A percentile compares a stretch with the other conserved stretches of the same genome.
phyloP scores from a whole-genome alignment of 2,888 invertebrate species.

The Monopis laevigella region DNA sequence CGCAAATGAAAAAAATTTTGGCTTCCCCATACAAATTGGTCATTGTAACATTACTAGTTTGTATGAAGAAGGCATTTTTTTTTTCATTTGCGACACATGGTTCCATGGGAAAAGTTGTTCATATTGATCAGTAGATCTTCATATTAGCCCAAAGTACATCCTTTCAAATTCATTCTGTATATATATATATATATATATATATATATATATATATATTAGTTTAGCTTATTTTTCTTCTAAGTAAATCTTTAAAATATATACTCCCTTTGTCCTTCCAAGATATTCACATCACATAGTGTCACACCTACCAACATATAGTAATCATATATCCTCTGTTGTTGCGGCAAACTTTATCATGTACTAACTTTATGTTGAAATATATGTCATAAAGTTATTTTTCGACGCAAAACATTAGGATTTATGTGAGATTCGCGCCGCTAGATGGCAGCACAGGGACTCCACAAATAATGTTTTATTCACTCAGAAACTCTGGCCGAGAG shows the following conservation, averaged over 20 bases:
- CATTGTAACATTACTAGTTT: no score
- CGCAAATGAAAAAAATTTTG: no score
- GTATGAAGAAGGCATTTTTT: no score
- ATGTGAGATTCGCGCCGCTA: conserved; percentile 7
- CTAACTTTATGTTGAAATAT: conserved; percentile 5
- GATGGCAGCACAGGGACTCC: conserved; percentile 9
- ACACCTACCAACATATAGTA: no score
- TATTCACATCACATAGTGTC: neutral
- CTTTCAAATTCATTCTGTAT: no score
- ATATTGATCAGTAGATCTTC: no score
- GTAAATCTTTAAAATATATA: neutral
- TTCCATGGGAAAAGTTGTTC: no score
- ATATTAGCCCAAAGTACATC: no score
- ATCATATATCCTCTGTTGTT: neutral
- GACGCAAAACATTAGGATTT: conserved; percentile 9
- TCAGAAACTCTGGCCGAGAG: neutral
- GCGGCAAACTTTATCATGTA: conserved; percentile 3
- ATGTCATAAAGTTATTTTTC: conserved; percentile 10
- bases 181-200: conserved; percentile 2
- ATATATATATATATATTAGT: neutral
- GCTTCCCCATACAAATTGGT: no score
- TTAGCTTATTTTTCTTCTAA: neutral
- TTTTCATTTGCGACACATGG: no score
- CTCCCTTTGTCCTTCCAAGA: neutral
- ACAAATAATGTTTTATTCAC: conserved; percentile 10